Conservation (phyloP, 1,140 invertebrate genomes). For the Aphaenogaster rudis region DNA sequence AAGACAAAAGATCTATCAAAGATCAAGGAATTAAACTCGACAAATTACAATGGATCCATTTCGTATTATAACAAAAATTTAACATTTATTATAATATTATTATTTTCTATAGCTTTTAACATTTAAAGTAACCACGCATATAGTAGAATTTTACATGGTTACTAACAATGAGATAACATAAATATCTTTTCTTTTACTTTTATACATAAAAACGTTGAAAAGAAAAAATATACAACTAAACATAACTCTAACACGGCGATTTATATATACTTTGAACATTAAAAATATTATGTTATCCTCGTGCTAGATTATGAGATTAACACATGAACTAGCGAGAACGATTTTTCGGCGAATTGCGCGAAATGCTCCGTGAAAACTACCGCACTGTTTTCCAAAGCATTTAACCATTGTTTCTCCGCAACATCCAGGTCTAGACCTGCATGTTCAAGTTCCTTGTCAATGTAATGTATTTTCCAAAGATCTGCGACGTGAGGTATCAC, state of each 20-base stretch:
- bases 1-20: neutral
- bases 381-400: slow-evolving; percentile 39
- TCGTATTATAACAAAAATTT: neutral
- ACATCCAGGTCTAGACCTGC: neutral
- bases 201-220: neutral
- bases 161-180: neutral
- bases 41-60: neutral
- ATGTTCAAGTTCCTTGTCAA: neutral
- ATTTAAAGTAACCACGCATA: neutral
- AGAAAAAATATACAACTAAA: slow-evolving; percentile 19
- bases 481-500: slow-evolving; percentile 30
- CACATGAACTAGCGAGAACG: slow-evolving; percentile 5
- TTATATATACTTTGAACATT: neutral
- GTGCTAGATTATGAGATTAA: neutral
- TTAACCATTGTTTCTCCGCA: slow-evolving; percentile 50
- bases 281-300: neutral
- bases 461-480: slow-evolving; percentile 63
- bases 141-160: neutral
- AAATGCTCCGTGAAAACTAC: neutral
- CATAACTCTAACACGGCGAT: neutral
- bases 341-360: slow-evolving; percentile 34
- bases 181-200: neutral
- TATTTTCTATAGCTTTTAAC: neutral
- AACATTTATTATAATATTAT: slow-evolving; percentile 27
- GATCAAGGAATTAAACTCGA: neutral